A percentile compares a stretch with the other conserved stretches of the same genome.
Evolutionary conservation across 2,113 vertebrate genomes (phyloP).

Genomic region (Neomonachus schauinslandi): DNA sequence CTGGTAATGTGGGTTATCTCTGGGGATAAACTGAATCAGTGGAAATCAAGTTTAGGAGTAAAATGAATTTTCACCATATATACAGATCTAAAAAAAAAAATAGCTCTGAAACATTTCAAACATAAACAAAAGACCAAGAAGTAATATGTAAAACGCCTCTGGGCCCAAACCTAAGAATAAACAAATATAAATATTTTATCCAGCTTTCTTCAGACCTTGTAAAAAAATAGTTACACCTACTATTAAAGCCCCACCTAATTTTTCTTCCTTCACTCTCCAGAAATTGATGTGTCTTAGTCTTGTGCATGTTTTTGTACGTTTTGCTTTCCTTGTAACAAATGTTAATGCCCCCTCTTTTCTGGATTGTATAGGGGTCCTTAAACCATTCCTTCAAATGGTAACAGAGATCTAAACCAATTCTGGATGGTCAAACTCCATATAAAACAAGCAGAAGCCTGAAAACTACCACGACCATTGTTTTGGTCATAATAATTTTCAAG

Average conservation of each 20-base stretch:
- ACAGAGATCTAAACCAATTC: background rate
- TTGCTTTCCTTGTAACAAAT: background rate
- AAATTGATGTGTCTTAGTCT: background rate
- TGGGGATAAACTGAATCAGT: background rate
- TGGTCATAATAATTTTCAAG: background rate
- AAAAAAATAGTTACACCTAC: background rate
- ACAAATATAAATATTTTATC: background rate
- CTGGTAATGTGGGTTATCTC: background rate
- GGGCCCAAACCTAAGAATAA: background rate
- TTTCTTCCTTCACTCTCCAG: background rate
- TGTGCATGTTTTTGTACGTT: background rate
- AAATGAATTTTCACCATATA: background rate
- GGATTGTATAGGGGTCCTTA: background rate
- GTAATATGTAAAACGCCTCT: background rate
- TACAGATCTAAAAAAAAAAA: background rate
- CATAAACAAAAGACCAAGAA: background rate
- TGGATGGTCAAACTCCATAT: background rate
- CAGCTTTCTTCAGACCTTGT: background rate
- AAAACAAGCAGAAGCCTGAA: background rate
- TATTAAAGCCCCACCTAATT: background rate
- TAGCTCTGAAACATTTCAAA: background rate
- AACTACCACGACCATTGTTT: background rate
- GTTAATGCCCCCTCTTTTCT: background rate
- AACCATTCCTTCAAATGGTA: background rate
- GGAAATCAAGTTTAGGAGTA: background rate